Percentiles rank a stretch among this genome's conserved stretches.
Evolutionary conservation across 2,113 vertebrate species (phyloP).

Genomic region (Ahaetulla prasina): DNA sequence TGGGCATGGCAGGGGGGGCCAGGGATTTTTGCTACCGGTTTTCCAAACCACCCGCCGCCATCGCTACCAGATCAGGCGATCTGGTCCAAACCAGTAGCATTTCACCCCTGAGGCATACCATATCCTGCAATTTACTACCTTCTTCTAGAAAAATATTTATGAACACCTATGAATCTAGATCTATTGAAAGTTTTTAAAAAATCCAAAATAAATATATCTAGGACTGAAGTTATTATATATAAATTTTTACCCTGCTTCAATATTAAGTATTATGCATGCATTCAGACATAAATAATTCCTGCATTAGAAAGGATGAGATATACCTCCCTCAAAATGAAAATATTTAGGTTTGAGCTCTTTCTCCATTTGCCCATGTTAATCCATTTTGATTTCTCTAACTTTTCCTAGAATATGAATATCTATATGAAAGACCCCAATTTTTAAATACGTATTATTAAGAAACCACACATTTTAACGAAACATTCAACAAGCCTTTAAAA

Average conservation of each 20-base stretch:
- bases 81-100: too few relatives aligned
- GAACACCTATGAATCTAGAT: background rate
- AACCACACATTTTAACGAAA: background rate
- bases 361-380: background rate
- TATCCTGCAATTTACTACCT: background rate
- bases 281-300: background rate
- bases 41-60: too few relatives aligned
- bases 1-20: too few relatives aligned
- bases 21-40: too few relatives aligned
- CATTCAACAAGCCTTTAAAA: background rate
- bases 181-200: background rate
- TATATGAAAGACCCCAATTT: background rate
- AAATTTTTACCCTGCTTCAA: background rate
- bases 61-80: too few relatives aligned
- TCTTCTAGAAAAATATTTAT: background rate
- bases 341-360: background rate
- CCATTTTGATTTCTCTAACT: background rate
- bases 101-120: too few relatives aligned
- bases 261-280: background rate
- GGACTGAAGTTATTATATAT: background rate
- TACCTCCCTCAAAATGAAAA: background rate
- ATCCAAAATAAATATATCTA: background rate
- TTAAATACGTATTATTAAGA: background rate
- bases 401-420: background rate
- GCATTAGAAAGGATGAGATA: background rate